Evolutionary conservation across 2,888 invertebrate species (phyloP), one percentile per base, ranked within the genome.

Genomic region (Spialia ferax): DNA sequence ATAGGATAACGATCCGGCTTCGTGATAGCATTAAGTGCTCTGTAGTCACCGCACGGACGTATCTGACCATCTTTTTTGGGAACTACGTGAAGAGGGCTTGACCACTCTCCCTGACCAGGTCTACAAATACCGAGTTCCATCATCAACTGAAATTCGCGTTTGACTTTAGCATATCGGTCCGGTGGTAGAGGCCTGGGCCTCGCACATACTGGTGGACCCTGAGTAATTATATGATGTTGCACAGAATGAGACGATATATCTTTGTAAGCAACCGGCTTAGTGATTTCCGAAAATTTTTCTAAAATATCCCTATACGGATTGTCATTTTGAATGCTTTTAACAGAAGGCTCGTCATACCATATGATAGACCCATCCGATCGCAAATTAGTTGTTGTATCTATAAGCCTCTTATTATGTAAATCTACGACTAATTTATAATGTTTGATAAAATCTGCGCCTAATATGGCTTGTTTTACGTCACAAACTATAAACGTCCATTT

Each of bases 241-340:
- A 32, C 32, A 8, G 32, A 32, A 32, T 32, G 32, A 8, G 32
- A 35, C 13, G 13, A 35, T 13, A 35, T 13, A 11, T 35, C 35
- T 13, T 35, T 35, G 35, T 32, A 35, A 35, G 35, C 11, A 35
- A 10, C 2, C 0, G 72, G 68, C 0, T 75, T 74, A 23, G 71
- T 70, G 6, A 55, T 29, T 8, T 26, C 15, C 5, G 29, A 55
- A 29, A 8, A 10, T 10, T 15, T 26, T 26, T 55, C 54, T 6
- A 55, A 29, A 15, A 55, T 55, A 1, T 75, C 73, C 48, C 71
- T 73, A 10, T 74, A 72, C 73, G 74, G 2, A 74, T 72, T 57
- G 71, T 73, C 1, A 55, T 73, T 7, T 65, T 63, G 0, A 72
- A 74, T 52, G 71, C 72, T 3, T 69, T 69, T 1, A n/a, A 63